Evolutionary conservation across 2,113 vertebrate species (phyloP), one percentile per base, ranked within the genome.

Genomic region (Galemys pyrenaicus): DNA sequence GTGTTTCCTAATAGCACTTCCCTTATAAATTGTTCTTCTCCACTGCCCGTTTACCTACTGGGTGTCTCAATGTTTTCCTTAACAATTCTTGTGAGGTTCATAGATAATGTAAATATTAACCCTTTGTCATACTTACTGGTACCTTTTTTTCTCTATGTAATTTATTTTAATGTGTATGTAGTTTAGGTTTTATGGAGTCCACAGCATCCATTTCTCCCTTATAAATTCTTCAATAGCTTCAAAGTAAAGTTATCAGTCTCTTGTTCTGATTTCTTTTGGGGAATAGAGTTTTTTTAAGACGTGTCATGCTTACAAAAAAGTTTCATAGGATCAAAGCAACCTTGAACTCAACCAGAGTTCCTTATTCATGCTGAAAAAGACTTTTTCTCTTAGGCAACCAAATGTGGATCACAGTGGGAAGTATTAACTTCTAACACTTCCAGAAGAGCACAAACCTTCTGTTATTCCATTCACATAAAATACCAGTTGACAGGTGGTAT

Each of bases 401-500:
- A 97, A 96, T 96, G 94, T 92, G 95, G 71, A 97, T 96, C 96
- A 94, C 80, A 96, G 96, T 5, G 80, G 94, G 91, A 97, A 96
- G 95, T 93, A 96, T 91, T 96, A 96, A 96, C 93, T 97, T 97
- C 91, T 93, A 96, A 95, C 94, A 95, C 96, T 95, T 96, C 93
- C 56, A 0, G 7, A 94, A 96, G 94, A 95, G 80, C 91, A 95
- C 89, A 95, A 96, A 96, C 96, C 97, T 97, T 96, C 96, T 97
- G 94, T 96, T 96, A 96, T 96, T 97, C 95, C 94, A 96, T 97
- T 97, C 94, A 95, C 70, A 97, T 95, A 96, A 97, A 97, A 96
- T 97, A 96, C 46, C 95, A 94, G 89, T 95, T 95, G 96, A 96
- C 93, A 97, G 97, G 97, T 97, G 94, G 91, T 94, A 95, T 96